These are phyloP conservation scores for Rallus crepitans DNA, from an alignment of 2,797 vertebrate genomes.

Conservation along the genomic window DNA sequence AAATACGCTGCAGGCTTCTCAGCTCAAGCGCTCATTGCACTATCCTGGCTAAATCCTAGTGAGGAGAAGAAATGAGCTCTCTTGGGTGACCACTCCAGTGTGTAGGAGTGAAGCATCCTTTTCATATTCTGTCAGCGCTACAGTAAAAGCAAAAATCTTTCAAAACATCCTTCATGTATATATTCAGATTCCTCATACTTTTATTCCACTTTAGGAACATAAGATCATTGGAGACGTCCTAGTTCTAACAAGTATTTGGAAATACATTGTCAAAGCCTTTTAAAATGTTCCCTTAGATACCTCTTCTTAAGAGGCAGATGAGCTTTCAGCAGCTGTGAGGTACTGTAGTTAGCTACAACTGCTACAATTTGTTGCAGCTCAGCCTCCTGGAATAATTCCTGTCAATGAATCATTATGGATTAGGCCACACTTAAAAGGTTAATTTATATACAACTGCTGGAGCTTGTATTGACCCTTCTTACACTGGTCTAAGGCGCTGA, in stretches of 20 bases:
- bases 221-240: slow-evolving; percentile 58
- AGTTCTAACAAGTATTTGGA: slow-evolving; percentile 66
- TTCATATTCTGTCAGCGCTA: slow-evolving; percentile 67
- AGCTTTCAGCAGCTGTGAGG: slow-evolving; percentile 54
- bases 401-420: slow-evolving; percentile 72
- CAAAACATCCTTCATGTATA: slow-evolving; percentile 73
- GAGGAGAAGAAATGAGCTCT: slow-evolving; percentile 74
- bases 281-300: slow-evolving; percentile 61
- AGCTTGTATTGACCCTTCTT: slow-evolving; percentile 72
- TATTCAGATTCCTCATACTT: slow-evolving; percentile 71
- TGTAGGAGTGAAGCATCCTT: slow-evolving; percentile 71
- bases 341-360: slow-evolving; percentile 46
- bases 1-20: slow-evolving; percentile 69
- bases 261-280: slow-evolving; percentile 71
- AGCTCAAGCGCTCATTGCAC: slow-evolving; percentile 17
- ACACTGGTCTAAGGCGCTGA: slow-evolving; percentile 56
- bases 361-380: slow-evolving; percentile 62
- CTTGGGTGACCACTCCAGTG: slow-evolving; percentile 72
- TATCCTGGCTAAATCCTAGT: slow-evolving; percentile 61
- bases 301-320: slow-evolving; percentile 54
- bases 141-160: slow-evolving; percentile 67
- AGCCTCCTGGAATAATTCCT: slow-evolving; percentile 68
- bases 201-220: slow-evolving; percentile 65
- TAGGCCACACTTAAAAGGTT: slow-evolving; percentile 69
- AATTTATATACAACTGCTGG: slow-evolving; percentile 73